Evolutionary conservation across 2,113 vertebrate species (phyloP), one percentile per base, ranked within the genome.

Genomic region (Oncorhynchus nerka): DNA sequence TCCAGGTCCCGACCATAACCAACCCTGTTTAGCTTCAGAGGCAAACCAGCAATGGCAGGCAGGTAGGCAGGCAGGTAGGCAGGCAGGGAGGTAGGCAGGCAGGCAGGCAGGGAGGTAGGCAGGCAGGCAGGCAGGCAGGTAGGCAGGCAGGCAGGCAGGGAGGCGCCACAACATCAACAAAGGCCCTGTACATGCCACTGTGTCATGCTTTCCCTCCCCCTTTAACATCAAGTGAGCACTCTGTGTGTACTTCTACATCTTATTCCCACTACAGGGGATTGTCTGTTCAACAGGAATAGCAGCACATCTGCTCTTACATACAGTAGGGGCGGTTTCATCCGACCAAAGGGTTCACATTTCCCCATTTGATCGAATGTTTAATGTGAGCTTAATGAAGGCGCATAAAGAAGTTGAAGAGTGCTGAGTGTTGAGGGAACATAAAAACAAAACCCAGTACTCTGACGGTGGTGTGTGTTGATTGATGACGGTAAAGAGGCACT

Each of bases 291-390:
- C 22, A 26, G 26, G 75, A 81, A 81, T 75, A 80, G 61, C 16
- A 2, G 1, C 34, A 12, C 0, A 82, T 76, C 74, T 64, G 7
- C 28, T 62, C 22, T 0, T n/a, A 66, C 32, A 62, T 26, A 30
- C 66, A 4, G 9, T 73, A 20, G 19, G 22, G 20, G 20, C 13
- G 28, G 62, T 57, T 55, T 9, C 26, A 15, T 2, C 26, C 65
- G 74, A 76, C 34, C 74, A 48, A 72, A 71, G 9, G 69, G 55
- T 74, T 88, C 69, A 67, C 1, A 51, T 86, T 84, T 66, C 57
- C 68, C 55, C 16, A n/a, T 77, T 66, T 73, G 64, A 79, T 79
- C 71, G 16, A 68, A 22, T 75, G 67, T 77, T 80, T 65, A 2
- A 68, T 78, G 71, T 67, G 73, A 9, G 75, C 77, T 68, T 71